Base-by-base conservation (phyloP, 2,113 vertebrate genomes). In the Melanerpes formicivorus region DNA sequence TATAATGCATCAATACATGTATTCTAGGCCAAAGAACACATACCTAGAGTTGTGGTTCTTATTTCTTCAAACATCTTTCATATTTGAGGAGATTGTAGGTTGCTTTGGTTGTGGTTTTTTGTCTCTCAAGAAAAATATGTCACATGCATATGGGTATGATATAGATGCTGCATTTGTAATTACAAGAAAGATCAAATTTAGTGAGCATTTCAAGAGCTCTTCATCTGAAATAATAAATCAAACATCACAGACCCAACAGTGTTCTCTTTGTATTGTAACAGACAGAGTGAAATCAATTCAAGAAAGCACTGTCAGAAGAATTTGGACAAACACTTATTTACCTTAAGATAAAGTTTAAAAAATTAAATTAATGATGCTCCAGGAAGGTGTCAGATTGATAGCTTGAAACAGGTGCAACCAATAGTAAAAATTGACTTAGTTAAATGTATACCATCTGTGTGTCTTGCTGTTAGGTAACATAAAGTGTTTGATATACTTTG, bases 391-490 rank as follows among this genome's bases (percentile, higher is more conserved):
- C 26, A 75, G 37, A 46, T 42, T 85, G 30, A 92, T 80, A 92
- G 14, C 0, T 32, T 66, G 56, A 87, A 74, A 88, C 66, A 42
- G 26, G 56, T n/a, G 44, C 59, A 79, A 66, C 21, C 92, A 84
- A 46, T 40, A 40, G 40, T 40, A 40, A 40, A 40, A 40, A 11
- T 55, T 82, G 32, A 70, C 74, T 85, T 64, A 34, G 56, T 82
- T 70, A 92, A 92, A 92, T 67, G 32, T 50, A 63, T 85, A 56
- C 78, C 90, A 95, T 92, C 85, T 95, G 78, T 87, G 63, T 90
- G 60, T 82, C 56, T 84, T 93, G 86, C 74, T 64, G 71, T 64
- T 86, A 60, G 66, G 64, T 83, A 85, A 67, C 18, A 66, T 66
- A 94, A 95, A 88, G 64, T 32, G 93, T 93, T 88, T 91, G 63